These are phyloP conservation scores for Anodontia alba DNA, from an alignment of 2,888 invertebrate genomes.

Conservation along the genomic window DNA sequence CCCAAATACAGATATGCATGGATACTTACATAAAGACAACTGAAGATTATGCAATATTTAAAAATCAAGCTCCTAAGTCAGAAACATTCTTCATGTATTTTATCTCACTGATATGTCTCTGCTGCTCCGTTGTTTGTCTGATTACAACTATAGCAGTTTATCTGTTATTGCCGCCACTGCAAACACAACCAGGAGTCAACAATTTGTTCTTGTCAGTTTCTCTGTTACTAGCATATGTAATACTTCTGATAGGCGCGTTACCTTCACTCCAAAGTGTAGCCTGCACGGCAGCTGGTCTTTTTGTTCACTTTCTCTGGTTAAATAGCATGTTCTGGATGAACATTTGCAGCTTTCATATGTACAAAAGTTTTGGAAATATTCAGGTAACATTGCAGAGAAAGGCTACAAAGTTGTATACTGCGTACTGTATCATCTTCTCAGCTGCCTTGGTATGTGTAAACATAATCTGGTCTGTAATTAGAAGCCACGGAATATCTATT, in stretches of 20 bases:
- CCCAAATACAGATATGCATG: background rate
- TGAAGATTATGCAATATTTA: background rate
- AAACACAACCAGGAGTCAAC: conserved; percentile 50
- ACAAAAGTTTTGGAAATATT: background rate
- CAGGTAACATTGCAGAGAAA: background rate
- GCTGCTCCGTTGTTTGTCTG: conserved; percentile 36
- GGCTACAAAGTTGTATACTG: background rate
- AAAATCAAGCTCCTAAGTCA: background rate
- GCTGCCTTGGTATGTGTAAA: conserved; percentile 30
- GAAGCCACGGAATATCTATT: background rate
- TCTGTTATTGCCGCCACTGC: conserved; percentile 25
- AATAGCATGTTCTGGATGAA: conserved; percentile 55
- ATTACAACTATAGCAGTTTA: conserved; percentile 31
- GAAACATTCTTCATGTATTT: background rate
- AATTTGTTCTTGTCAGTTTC: conserved; percentile 35
- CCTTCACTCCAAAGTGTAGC: conserved; percentile 2
- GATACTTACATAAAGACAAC: background rate
- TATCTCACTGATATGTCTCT: conserved; percentile 4
- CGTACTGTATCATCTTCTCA: conserved; percentile 14
- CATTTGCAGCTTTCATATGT: conserved; percentile 45
- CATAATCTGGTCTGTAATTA: conserved; percentile 15
- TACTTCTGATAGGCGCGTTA: conserved; percentile 20
- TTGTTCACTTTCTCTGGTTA: conserved; percentile 47
- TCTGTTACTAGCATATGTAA: conserved; percentile 30
- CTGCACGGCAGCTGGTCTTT: conserved; percentile 34